phyloP scores from a whole-genome alignment of 2,113 vertebrate genomes.

The Nesogale talazaci region DNA sequence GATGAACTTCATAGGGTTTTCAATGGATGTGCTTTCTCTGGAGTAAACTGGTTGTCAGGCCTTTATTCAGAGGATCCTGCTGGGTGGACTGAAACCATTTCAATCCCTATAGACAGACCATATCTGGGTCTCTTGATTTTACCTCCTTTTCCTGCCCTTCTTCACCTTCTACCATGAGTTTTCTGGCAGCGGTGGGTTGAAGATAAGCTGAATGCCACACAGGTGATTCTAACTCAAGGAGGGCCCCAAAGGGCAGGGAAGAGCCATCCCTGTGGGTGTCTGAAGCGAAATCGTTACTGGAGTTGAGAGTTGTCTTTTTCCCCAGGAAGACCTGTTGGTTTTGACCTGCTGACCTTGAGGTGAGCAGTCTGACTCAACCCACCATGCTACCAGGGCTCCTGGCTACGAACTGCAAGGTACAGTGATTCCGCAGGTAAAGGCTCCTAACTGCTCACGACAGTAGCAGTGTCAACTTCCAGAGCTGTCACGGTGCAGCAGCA shows the following conservation, averaged over 20 bases:
- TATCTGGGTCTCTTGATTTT: background rate
- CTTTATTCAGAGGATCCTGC: background rate
- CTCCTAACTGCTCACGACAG: background rate
- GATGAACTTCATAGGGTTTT: background rate
- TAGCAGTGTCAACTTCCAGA: background rate
- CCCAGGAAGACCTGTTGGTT: too few species aligned
- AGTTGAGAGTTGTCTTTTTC: too few species aligned
- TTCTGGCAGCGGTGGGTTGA: background rate
- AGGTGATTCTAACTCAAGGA: too few species aligned
- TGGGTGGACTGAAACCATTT: background rate
- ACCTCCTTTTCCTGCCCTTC: background rate
- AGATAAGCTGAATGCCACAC: too few species aligned
- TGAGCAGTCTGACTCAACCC: too few species aligned
- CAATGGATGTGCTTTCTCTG: background rate
- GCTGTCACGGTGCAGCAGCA: too few species aligned
- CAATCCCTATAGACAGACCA: background rate
- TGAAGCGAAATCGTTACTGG: too few species aligned
- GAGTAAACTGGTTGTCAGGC: background rate
- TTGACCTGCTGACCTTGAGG: too few species aligned
- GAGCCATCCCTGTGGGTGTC: too few species aligned
- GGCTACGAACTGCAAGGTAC: background rate
- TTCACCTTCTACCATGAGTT: background rate
- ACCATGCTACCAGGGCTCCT: background rate
- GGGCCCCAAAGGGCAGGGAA: too few species aligned
- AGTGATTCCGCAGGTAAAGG: conserved; percentile 9